A percentile compares a stretch with the other conserved stretches of the same genome.
Conservation (phyloP, 2,888 invertebrate species). For the Rotaria magnacalcarata region DNA sequence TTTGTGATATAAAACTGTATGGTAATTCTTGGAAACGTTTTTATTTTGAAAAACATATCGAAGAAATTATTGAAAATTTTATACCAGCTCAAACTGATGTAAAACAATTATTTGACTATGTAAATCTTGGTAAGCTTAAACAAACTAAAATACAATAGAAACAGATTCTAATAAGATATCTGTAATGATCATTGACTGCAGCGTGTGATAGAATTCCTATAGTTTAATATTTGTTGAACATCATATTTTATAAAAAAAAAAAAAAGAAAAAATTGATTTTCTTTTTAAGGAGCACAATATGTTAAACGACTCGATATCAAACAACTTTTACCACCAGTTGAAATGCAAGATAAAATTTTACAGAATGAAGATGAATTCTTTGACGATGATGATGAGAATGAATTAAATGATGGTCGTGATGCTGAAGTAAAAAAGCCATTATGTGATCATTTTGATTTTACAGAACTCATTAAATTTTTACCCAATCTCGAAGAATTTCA, state of each 20-base stretch:
- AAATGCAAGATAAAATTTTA: constrained; percentile 53
- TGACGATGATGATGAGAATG: constrained; percentile 56
- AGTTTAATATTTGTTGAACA: no score
- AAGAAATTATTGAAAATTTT: constrained; percentile 57
- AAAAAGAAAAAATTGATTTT: no score
- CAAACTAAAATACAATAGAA: not conserved
- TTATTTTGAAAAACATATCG: constrained; percentile 58
- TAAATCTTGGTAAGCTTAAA: constrained; percentile 16
- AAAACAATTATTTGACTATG: constrained; percentile 36
- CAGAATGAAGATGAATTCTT: constrained; percentile 54
- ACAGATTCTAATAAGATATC: not conserved
- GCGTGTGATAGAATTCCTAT: no score
- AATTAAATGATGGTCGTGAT: constrained; percentile 53
- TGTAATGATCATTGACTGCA: no score
- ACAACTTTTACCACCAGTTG: constrained; percentile 58
- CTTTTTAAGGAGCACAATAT: constrained; percentile 51
- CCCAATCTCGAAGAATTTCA: constrained; percentile 56
- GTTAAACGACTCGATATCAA: constrained; percentile 54
- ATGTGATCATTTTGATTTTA: constrained; percentile 58
- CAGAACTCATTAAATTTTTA: constrained; percentile 53
- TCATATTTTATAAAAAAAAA: no score
- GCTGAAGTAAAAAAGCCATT: constrained; percentile 48
- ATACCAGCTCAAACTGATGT: constrained; percentile 52
- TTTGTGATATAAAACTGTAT: constrained; percentile 57
- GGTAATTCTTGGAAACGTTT: constrained; percentile 58